Conservation (phyloP, 2,888 invertebrate genomes). For the Bombylius discolor region DNA sequence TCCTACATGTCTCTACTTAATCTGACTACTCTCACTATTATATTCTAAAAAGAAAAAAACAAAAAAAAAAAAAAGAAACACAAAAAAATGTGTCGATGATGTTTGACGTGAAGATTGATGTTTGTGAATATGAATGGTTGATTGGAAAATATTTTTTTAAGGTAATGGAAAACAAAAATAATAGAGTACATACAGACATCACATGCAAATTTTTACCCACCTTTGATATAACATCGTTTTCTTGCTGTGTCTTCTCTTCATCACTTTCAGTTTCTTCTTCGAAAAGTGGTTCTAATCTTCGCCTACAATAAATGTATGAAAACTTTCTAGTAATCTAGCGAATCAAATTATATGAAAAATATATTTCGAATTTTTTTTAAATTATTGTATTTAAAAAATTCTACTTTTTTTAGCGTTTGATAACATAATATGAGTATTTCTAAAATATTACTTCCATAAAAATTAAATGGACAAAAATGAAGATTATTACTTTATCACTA, state of each 20-base stretch:
- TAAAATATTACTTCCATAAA: too few species aligned
- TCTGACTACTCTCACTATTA: conserved; percentile 36
- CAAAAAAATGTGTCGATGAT: conserved; percentile 9
- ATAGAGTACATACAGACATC: background rate
- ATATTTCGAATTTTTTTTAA: too few species aligned
- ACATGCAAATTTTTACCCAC: conserved; percentile 13
- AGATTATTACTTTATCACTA: too few species aligned
- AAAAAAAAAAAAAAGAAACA: conserved; percentile 12
- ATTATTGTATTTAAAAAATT: too few species aligned
- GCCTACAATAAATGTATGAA: conserved; percentile 38
- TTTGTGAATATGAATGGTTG: conserved; percentile 4
- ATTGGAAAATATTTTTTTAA: too few species aligned
- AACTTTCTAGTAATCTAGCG: conserved; percentile 3
- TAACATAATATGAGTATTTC: too few species aligned
- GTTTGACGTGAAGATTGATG: background rate
- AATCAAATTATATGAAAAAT: background rate
- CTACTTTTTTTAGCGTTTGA: too few species aligned
- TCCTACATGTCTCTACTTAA: conserved; percentile 19
- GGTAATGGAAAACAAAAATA: background rate
- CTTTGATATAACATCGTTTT: conserved; percentile 29
- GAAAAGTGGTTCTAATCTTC: conserved; percentile 67
- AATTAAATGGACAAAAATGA: too few species aligned
- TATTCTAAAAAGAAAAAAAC: conserved; percentile 28
- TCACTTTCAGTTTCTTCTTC: conserved; percentile 69
- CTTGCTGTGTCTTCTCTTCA: conserved; percentile 36